Evolutionary conservation across 2,113 vertebrate genomes (phyloP), one percentile per base, ranked within the genome.

Genomic region (Anolis carolinensis): DNA sequence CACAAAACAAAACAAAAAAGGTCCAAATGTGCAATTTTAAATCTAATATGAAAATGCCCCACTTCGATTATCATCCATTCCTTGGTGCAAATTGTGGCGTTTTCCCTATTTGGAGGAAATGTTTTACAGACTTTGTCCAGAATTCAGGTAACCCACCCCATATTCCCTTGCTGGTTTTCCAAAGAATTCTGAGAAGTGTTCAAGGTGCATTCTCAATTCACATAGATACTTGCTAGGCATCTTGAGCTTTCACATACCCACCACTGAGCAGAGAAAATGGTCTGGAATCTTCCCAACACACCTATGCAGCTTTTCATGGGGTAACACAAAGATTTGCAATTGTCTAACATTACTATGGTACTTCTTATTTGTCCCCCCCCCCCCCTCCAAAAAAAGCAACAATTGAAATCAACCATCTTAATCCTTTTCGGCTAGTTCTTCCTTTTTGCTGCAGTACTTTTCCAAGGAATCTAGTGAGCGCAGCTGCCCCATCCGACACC

Each of bases 401-500:
- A 16, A 4, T 16, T 25, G 48, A 39, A 59, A 62, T 1, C 36
- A 30, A 27, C 9, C 0, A 1, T 0, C 23, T 44, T 74, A 81
- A 62, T 5, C 70, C 2, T 0, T 86, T 20, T 27, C 65, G 16
- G 18, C 65, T 39, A n/a, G 21, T 9, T 21, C 36, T 4, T 30
- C 5, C 5, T 48, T 21, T 14, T 79, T 50, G 25, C 21, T 30
- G 0, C 30, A 1, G 0, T n/a, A 7, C 0, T 1, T 75, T 2
- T 81, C 71, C 30, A 94, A 59, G 1, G 75, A 23, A 0, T 3
- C 3, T 1, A 94, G 9, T 0, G 95, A 96, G 5, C 97, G 93
- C 25, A 98, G 94, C 52, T 95, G 95, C 32, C 96, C 97, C 96
- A 99, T 95, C 63, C 97, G 94, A 13, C 90, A 95, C 67, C 95